phyloP scores from a whole-genome alignment of 2,888 invertebrate species.

The Lasioglossum oenotherae region DNA sequence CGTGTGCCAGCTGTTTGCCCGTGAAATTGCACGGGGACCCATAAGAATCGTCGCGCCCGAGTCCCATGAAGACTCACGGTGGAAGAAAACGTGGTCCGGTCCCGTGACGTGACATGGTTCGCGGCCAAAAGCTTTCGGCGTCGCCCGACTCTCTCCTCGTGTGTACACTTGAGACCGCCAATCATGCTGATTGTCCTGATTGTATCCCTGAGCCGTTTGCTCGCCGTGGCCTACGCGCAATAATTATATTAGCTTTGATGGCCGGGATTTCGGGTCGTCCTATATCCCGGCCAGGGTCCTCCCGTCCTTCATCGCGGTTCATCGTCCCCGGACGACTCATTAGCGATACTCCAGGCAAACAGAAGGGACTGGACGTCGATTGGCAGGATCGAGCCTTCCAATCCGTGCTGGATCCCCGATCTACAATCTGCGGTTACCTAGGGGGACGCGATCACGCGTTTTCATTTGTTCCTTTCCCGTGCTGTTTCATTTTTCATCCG shows the following conservation, averaged over 20 bases:
- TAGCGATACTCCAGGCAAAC: conserved; percentile 75
- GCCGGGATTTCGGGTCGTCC: conserved; percentile 60
- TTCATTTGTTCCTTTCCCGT: not conserved
- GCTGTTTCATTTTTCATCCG: not conserved
- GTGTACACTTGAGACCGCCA: conserved; percentile 78
- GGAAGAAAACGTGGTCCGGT: not conserved
- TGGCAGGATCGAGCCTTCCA: conserved; percentile 44
- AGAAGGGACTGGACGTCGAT: conserved; percentile 54
- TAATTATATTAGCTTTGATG: conserved; percentile 80
- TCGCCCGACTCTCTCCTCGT: conserved; percentile 52
- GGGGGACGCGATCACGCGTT: conserved; percentile 16
- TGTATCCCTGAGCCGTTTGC: conserved; percentile 76
- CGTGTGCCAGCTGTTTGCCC: not conserved
- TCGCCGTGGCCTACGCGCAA: conserved; percentile 73
- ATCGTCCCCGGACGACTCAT: conserved; percentile 71
- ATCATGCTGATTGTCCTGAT: conserved; percentile 80
- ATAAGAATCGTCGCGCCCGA: not conserved
- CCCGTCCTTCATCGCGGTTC: conserved; percentile 58
- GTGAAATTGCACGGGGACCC: not conserved
- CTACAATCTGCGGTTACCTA: conserved; percentile 42
- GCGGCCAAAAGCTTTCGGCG: conserved; percentile 70
- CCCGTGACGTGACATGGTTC: conserved; percentile 58
- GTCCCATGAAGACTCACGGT: conserved; percentile 26
- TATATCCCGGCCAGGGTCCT: conserved; percentile 37
- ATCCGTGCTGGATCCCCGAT: conserved; percentile 27